Evolutionary conservation across 1,140 invertebrate genomes (phyloP).

Genomic region (Phenacoccus solenopsis): DNA sequence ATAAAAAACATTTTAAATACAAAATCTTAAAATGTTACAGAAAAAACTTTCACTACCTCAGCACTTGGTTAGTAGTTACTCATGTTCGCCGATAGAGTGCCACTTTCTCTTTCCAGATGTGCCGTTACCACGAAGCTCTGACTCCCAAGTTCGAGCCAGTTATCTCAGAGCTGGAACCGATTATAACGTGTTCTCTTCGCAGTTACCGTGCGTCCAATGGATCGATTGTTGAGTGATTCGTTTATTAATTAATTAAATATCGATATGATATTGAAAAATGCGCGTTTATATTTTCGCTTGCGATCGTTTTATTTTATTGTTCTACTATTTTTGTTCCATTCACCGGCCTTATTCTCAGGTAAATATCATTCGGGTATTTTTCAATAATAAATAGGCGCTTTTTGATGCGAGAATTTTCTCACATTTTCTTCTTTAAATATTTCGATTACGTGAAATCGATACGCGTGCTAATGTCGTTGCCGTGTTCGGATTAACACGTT

Average conservation of each 20-base stretch:
- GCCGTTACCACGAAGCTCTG: not conserved
- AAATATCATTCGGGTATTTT: too few species aligned
- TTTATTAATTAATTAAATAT: not conserved
- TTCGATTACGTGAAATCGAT: too few species aligned
- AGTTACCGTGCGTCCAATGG: not conserved
- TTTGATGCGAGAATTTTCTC: too few species aligned
- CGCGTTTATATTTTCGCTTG: not conserved
- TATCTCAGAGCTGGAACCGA: not conserved
- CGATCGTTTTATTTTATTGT: not conserved
- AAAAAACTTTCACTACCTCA: not conserved
- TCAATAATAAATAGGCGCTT: too few species aligned
- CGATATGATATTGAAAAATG: not conserved
- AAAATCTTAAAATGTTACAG: not conserved
- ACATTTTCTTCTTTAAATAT: too few species aligned
- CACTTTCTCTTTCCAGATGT: constrained; percentile 1
- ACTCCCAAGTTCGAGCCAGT: not conserved
- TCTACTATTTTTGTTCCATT: not conserved
- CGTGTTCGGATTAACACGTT: too few species aligned
- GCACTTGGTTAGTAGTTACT: not conserved
- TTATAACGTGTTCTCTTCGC: not conserved
- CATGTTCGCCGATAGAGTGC: not conserved
- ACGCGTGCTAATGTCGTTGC: too few species aligned
- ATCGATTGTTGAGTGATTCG: not conserved
- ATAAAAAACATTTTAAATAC: not conserved
- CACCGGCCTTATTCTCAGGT: not conserved